Evolutionary conservation across 2,113 vertebrate species (phyloP), one percentile per base, ranked within the genome.

Genomic region (Clarias batrachus): DNA sequence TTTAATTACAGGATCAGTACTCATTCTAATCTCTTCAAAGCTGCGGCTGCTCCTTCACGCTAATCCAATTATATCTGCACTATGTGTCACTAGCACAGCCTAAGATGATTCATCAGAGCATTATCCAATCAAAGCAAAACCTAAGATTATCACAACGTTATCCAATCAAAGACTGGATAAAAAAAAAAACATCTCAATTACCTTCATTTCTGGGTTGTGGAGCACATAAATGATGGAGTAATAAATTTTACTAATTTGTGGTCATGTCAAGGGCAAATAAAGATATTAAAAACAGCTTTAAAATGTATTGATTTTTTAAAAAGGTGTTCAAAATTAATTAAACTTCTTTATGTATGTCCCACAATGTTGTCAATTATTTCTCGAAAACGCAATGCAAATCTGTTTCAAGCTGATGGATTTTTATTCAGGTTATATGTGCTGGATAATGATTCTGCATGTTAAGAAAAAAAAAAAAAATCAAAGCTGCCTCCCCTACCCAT

Each of bases 41-140:
- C 94, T 94, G 91, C 81, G 91, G 94, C 95, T 94, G 94, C 95
- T 90, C 94, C 96, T 96, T 94, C 93, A 94, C 92, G 90, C 94
- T 98, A 99, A 99, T 99, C 97, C 97, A 99, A 99, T 98, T 99
- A 98, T 93, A 97, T 96, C 96, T 97, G 96, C 96, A 95, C 96
- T 93, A 94, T 94, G 94, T 95, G 95, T 93, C 96, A 94, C 94
- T 92, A 92, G 93, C 93, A 92, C 92, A 92, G 93, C 92, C 94
- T 93, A 92, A 94, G 92, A 95, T 95, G 94, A 94, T 95, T 95
- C 94, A 95, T 95, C 94, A 95, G 93, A 93, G 94, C 96, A 94
- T 92, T 95, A 95, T 92, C 93, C 94, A 95, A 96, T 96, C 95
- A 95, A 93, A 94, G 92, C 93, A 93, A 93, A 93, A 94, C 94